Conservation (phyloP, 2,113 vertebrate species). For the Calyptommatus sinebrachiatus region DNA sequence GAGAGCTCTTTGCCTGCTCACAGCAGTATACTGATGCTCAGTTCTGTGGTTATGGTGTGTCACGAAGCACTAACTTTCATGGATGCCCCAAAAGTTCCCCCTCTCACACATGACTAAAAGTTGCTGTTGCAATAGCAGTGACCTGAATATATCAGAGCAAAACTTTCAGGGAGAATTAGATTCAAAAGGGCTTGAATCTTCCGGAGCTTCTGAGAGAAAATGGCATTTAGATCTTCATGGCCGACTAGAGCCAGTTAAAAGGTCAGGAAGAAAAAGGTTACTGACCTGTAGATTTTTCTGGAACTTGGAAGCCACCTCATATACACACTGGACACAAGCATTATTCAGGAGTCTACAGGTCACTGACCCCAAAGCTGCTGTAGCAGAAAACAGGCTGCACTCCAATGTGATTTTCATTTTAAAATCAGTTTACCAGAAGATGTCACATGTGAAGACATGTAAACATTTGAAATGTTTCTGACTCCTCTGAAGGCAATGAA, state of each 20-base stretch:
- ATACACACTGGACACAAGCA: conserved; percentile 54
- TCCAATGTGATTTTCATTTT: conserved; percentile 47
- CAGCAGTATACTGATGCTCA: background rate
- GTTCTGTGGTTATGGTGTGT: background rate
- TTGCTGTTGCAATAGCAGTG: conserved; percentile 62
- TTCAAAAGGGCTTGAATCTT: conserved; percentile 62
- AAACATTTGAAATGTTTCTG: background rate
- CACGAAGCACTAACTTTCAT: background rate
- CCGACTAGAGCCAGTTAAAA: conserved; percentile 73
- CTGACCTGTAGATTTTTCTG: conserved; percentile 72
- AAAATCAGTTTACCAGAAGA: conserved; percentile 44
- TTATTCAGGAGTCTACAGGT: conserved; percentile 64
- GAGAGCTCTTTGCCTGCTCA: conserved; percentile 1
- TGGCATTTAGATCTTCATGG: conserved; percentile 73
- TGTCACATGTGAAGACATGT: background rate
- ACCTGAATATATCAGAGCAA: conserved; percentile 68
- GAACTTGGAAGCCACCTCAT: conserved; percentile 41
- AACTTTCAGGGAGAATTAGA: conserved; percentile 70
- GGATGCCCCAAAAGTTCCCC: conserved; percentile 43
- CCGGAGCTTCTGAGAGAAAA: conserved; percentile 69
- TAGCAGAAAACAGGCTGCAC: conserved; percentile 47
- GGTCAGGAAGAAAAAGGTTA: conserved; percentile 75
- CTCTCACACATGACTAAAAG: conserved; percentile 33
- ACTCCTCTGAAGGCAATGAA: background rate
- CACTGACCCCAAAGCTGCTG: conserved; percentile 53